phyloP scores from a whole-genome alignment of 2,113 vertebrate genomes.

The Chunga burmeisteri region DNA sequence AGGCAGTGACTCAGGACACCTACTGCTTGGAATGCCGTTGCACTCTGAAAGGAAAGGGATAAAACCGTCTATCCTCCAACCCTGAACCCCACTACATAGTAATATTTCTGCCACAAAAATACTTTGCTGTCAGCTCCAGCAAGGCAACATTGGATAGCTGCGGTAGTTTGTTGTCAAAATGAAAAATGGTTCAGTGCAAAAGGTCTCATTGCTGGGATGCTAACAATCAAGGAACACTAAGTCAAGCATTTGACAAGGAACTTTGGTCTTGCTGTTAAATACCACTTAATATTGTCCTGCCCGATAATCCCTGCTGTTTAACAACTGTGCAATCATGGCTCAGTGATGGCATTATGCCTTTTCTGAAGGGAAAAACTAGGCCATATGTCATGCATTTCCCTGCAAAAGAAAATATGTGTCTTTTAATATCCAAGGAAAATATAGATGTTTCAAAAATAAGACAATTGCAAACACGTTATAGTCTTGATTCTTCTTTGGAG shows the following conservation, averaged over 20 bases:
- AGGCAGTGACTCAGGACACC: constrained; percentile 75
- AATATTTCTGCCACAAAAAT: constrained; percentile 85
- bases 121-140: constrained; percentile 77
- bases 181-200: constrained; percentile 83
- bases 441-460: constrained; percentile 35
- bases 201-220: constrained; percentile 79
- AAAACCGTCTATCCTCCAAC: constrained; percentile 62
- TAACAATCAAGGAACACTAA: constrained; percentile 77
- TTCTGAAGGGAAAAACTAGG: constrained; percentile 51
- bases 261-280: constrained; percentile 82
- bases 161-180: constrained; percentile 83
- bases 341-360: constrained; percentile 63
- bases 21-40: constrained; percentile 77
- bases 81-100: constrained; percentile 44
- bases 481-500: background rate
- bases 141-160: constrained; percentile 68
- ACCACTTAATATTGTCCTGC: constrained; percentile 83
- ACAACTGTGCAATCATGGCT: constrained; percentile 66
- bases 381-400: constrained; percentile 71
- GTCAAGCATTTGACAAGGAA: constrained; percentile 83
- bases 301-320: constrained; percentile 81
- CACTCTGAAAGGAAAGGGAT: constrained; percentile 57
- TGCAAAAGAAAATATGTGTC: constrained; percentile 15
- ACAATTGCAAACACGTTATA: background rate
- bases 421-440: constrained; percentile 53